Evolutionary conservation across 2,797 vertebrate genomes (phyloP).

Genomic region (Ficedula albicollis): DNA sequence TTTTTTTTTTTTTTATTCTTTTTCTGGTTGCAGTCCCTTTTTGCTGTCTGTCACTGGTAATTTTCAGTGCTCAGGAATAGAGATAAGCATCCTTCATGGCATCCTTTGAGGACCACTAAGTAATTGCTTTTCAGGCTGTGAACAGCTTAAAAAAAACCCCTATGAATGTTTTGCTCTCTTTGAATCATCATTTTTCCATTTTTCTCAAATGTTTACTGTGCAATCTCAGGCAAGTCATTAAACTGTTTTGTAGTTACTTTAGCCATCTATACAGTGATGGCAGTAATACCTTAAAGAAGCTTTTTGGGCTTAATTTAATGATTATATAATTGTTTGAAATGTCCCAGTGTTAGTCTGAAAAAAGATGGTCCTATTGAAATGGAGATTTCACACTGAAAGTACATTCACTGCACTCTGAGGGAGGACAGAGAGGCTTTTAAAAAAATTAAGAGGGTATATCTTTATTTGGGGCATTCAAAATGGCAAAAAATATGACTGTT

Average conservation of each 20-base stretch:
- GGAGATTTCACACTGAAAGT: background rate
- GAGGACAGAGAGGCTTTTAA: background rate
- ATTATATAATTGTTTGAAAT: constrained; percentile 8
- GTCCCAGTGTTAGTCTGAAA: background rate
- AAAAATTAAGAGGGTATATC: no score
- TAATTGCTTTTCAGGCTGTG: constrained; percentile 30
- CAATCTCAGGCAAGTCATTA: background rate
- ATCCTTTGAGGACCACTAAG: constrained; percentile 20
- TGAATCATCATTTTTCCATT: background rate
- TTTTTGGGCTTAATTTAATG: constrained; percentile 26
- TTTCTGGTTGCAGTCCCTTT: background rate
- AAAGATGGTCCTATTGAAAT: background rate
- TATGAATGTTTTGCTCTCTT: background rate
- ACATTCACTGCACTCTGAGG: background rate
- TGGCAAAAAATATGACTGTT: background rate
- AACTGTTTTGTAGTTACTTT: constrained; percentile 16
- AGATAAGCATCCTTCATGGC: constrained; percentile 17
- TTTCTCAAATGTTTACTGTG: constrained; percentile 9
- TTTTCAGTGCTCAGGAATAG: background rate
- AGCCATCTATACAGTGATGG: background rate
- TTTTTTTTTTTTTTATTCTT: background rate
- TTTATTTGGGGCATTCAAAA: background rate
- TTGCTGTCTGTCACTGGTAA: background rate
- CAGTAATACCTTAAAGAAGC: constrained; percentile 6
- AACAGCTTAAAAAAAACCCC: background rate